Evolutionary conservation across 2,888 invertebrate genomes (phyloP).

Genomic region (Drosophila pseudotalamancana): DNA sequence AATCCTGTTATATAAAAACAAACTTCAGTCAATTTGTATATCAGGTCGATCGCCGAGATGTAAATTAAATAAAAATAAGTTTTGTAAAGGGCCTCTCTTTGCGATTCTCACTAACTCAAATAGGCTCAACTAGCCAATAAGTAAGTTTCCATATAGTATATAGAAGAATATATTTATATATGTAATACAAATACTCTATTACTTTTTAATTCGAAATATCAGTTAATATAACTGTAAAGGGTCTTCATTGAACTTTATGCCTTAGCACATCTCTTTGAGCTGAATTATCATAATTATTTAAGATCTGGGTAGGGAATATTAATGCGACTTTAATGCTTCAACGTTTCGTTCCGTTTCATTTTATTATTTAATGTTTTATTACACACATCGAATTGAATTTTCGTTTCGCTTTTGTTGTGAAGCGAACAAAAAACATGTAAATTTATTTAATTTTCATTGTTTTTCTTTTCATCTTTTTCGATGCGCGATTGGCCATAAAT

Average conservation of each 20-base stretch:
- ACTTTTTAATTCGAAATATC: too few species aligned
- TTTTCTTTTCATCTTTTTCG: slow-evolving; percentile 12
- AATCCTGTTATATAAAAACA: too few species aligned
- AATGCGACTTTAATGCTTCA: not conserved
- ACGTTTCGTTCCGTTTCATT: not conserved
- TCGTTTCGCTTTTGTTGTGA: slow-evolving; percentile 10
- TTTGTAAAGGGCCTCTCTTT: too few species aligned
- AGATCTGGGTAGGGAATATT: not conserved
- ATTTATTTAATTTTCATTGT: slow-evolving; percentile 34
- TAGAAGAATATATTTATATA: too few species aligned
- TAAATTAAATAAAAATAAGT: too few species aligned
- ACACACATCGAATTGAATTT: slow-evolving; percentile 12
- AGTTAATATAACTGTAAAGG: too few species aligned
- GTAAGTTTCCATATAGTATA: too few species aligned
- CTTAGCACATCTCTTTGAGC: not conserved
- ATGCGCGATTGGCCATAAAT: slow-evolving; percentile 60
- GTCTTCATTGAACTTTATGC: not conserved
- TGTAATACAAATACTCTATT: too few species aligned
- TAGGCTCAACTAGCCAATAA: too few species aligned
- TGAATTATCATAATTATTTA: slow-evolving; percentile 4
- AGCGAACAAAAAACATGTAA: not conserved
- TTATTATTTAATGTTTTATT: slow-evolving; percentile 6
- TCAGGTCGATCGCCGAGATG: too few species aligned
- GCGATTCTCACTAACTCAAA: too few species aligned
- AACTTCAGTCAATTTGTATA: too few species aligned